Base-by-base conservation (phyloP, 35 echinoderm and acorn worm genomes). In the Ophiothrix spiculata region DNA sequence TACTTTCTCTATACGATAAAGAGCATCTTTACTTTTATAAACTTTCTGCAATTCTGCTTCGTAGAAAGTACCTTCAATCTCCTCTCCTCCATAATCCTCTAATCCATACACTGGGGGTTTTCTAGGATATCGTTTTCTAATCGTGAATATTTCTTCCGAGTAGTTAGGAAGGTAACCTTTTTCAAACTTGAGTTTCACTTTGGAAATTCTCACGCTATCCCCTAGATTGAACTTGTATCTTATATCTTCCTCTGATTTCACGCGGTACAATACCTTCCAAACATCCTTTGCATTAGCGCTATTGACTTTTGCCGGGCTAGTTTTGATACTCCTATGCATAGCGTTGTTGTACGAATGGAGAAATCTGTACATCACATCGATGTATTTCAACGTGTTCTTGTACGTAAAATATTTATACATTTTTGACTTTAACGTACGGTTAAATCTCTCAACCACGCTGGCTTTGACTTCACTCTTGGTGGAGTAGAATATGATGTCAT, bases 391-490 rank as follows among this genome's bases (percentile, higher is more conserved):
- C 14, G 84, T 77, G 33, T 86, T 86, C 1, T 0, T 12, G 31
- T 37, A 77, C 3, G 84, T 40, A 86, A 86, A 86, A 31, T 78
- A 86, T 31, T 19, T 77, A 60, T 64, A 86, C 39, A 86, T 77
- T n/a, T n/a, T 28, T 41, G 31, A 78, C 33, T 78, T 75, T 95
- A n/a, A 46, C 0, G 88, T 91, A 0, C 83, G 56, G 40, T 94
- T 94, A 49, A 94, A 94, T 56, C 89, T 64, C 38, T 92, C 85
- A 4, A 92, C 77, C 0, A 92, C 38, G 16, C 39, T 42, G 11
- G 90, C 90, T 46, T 92, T 87, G 0, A 78, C 82, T 82, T 92
- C 79, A 39, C 82, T 92, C 0, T 81, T 79, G 3, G 84, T 87
- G 4, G 90, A 87, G 39, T 74, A 92, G 38, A 92, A 87, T 64